Percentiles rank a stretch among this genome's conserved stretches.
Evolutionary conservation across 2,797 vertebrate genomes (phyloP).

Genomic region (Microcaecilia unicolor): DNA sequence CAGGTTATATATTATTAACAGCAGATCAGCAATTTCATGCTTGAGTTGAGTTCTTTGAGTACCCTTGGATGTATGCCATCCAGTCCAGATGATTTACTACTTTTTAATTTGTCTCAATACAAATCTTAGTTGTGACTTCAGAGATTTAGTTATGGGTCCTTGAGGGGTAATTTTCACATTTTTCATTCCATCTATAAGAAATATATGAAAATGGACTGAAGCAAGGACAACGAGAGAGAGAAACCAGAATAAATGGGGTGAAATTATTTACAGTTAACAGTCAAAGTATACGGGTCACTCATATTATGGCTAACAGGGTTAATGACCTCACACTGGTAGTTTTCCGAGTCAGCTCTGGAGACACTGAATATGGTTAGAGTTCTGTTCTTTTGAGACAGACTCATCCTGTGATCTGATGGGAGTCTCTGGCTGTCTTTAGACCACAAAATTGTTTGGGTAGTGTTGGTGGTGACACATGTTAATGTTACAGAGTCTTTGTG

Average conservation of each 20-base stretch:
- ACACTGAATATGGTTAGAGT: not conserved
- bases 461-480: not conserved
- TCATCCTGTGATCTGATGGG: not conserved
- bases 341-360: not conserved
- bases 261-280: not conserved
- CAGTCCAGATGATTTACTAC: no score
- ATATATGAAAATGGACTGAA: not conserved
- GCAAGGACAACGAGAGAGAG: not conserved
- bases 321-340: not conserved
- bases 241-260: not conserved
- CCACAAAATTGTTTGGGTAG: not conserved
- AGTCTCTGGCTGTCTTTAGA: not conserved
- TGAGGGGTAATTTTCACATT: not conserved
- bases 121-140: not conserved
- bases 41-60: no score
- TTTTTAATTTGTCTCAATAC: no score
- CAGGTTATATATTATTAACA: no score
- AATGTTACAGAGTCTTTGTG: no score
- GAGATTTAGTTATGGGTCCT: rapidly evolving
- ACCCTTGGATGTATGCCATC: no score
- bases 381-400: not conserved
- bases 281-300: not conserved
- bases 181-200: conserved; percentile 19
- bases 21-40: no score
- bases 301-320: not conserved